Base-by-base conservation (phyloP, 2,888 invertebrate genomes). In the Pantelozetes paolii region DNA sequence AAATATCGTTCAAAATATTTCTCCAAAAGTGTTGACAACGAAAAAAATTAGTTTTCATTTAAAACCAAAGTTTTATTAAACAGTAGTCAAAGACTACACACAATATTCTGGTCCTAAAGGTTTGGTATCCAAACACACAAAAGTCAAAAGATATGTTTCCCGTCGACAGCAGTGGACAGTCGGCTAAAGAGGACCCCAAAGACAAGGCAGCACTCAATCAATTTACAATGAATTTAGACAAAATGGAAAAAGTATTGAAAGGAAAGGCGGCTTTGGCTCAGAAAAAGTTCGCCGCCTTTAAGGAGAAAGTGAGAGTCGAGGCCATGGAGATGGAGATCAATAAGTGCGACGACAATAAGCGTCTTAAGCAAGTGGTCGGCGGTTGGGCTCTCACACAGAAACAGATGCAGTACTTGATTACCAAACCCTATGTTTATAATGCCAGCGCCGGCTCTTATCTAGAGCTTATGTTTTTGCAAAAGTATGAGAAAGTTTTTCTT, bases 381-480 rank as follows among this genome's bases (percentile, higher is more conserved):
- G 78, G 78, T 54, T 78, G 78, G 78, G 75, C 76, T 36, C 73
- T 78, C 36, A 62, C 71, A 8, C 75, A 74, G 20, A 76, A 76
- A 54, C 78, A 78, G 36, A 77, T 78, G 73, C 76, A 76, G 71
- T 73, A 72, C 62, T 71, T 78, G 36, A 73, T 62, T 20, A 76
- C 75, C 72, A 75, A 74, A 36, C 76, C 76, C 11, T 78, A 78
- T 54, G 71, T 67, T 9, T 78, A 78, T 45, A 75, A 77, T 76
- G 78, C 78, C n/a, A 76, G 76, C n/a, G 77, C 77, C 42, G 77
- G 77, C 20, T 76, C 75, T 8, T 70, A 75, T 75, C 71, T 77
- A 20, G 77, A 77, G 70, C 40, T 77, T 8, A 67, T 77, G n/a
- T 75, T 77, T 45, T 45, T 77, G 48, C 77, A 77, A 64, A 75